phyloP scores from a whole-genome alignment of 2,797 vertebrate genomes.

The Periophthalmus magnuspinnatus region DNA sequence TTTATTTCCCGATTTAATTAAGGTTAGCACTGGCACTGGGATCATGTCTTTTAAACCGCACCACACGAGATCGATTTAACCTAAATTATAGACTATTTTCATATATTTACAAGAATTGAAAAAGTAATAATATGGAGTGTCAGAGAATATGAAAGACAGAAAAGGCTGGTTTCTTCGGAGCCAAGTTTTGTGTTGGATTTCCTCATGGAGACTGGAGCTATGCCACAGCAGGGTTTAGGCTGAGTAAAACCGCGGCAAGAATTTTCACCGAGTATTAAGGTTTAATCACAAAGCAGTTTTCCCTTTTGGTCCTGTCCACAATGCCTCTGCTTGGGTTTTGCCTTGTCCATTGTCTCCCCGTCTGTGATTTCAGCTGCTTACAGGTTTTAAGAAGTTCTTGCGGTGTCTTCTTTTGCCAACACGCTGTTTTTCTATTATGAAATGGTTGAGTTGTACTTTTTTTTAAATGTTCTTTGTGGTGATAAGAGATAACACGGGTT shows the following conservation, averaged over 20 bases:
- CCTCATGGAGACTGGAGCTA: conserved; percentile 26
- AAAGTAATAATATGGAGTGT: not conserved
- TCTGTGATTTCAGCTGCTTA: conserved; percentile 15
- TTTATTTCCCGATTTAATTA: too few relatives aligned
- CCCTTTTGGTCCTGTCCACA: not conserved
- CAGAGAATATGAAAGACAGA: not conserved
- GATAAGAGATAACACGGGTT: conserved; percentile 1
- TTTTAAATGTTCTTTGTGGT: conserved; percentile 9
- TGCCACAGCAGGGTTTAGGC: conserved; percentile 25
- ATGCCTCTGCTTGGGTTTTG: conserved; percentile 12
- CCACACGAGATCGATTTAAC: not conserved
- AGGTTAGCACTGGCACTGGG: too few relatives aligned
- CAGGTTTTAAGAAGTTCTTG: conserved; percentile 15
- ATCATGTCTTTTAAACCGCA: too few relatives aligned
- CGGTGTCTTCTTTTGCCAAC: conserved; percentile 16
- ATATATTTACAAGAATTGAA: not conserved
- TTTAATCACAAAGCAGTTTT: conserved; percentile 32
- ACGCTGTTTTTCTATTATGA: not conserved
- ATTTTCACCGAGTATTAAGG: conserved; percentile 18
- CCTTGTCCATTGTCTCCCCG: conserved; percentile 17
- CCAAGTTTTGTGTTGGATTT: conserved; percentile 32
- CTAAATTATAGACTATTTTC: not conserved
- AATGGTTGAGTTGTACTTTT: conserved; percentile 2
- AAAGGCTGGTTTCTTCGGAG: conserved; percentile 10
- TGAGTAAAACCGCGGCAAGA: conserved; percentile 29